Evolutionary conservation across 2,797 vertebrate genomes (phyloP).

Genomic region (Hypotaenidia philippensis): DNA sequence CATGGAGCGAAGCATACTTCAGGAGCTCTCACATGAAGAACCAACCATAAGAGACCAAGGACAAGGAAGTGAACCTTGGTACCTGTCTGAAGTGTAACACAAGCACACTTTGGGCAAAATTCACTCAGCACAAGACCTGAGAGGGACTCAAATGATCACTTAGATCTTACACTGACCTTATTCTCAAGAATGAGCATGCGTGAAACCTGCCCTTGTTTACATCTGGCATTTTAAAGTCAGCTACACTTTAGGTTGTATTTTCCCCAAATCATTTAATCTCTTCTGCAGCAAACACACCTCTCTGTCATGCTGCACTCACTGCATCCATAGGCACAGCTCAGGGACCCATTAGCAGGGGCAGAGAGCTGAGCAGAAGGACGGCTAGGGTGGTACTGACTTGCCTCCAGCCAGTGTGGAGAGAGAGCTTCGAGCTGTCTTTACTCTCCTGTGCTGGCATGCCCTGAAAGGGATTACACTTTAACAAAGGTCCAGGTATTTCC

Average conservation of each 20-base stretch:
- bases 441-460: slow-evolving; percentile 8
- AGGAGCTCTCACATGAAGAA: not conserved
- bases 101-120: not conserved
- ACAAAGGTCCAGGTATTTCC: slow-evolving; percentile 62
- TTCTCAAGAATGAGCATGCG: not conserved
- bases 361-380: not conserved
- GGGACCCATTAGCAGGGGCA: not conserved
- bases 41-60: fast-evolving
- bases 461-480: slow-evolving; percentile 60
- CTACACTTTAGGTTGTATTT: not conserved
- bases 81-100: not conserved
- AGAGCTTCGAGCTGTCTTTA: not conserved
- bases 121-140: not conserved
- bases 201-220: not conserved
- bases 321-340: not conserved
- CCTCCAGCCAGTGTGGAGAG: not conserved
- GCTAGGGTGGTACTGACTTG: not conserved
- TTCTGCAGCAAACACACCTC: not conserved
- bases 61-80: not conserved
- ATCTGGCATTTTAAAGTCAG: not conserved
- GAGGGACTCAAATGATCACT: not conserved
- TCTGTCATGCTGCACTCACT: not conserved
- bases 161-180: not conserved
- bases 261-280: not conserved
- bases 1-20: not conserved